A percentile compares a stretch with the other conserved stretches of the same genome.
These are phyloP conservation scores for Drepana arcuata DNA, from an alignment of 1,140 invertebrate genomes.

Conservation along the genomic window DNA sequence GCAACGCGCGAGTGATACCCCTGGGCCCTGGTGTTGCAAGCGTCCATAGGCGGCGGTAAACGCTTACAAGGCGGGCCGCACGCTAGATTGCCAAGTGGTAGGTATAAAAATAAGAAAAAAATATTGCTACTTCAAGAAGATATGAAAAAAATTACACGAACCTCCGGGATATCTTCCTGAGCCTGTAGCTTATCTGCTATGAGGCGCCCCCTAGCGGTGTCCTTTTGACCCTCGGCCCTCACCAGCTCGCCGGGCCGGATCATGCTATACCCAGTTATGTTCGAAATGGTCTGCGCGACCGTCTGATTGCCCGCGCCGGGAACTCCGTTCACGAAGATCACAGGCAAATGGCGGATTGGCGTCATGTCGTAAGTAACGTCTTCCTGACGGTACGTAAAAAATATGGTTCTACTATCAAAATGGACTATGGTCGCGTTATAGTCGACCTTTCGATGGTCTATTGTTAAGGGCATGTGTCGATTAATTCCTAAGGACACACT, in stretches of 20 bases:
- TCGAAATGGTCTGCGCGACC: slow-evolving; percentile 61
- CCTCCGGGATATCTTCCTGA: slow-evolving; percentile 52
- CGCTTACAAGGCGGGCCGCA: too few relatives aligned
- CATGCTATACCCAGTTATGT: slow-evolving; percentile 61
- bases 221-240: slow-evolving; percentile 45
- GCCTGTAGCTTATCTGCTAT: slow-evolving; percentile 53
- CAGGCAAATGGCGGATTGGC: slow-evolving; percentile 54
- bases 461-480: too few relatives aligned
- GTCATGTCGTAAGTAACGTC: slow-evolving; percentile 48
- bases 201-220: slow-evolving; percentile 52
- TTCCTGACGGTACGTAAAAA: slow-evolving; percentile 17
- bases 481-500: too few relatives aligned
- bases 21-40: too few relatives aligned
- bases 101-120: too few relatives aligned
- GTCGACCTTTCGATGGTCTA: too few relatives aligned
- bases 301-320: slow-evolving; percentile 67
- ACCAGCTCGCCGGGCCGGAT: slow-evolving; percentile 59
- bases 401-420: not conserved
- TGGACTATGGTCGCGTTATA: too few relatives aligned
- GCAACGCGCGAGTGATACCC: too few relatives aligned
- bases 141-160: too few relatives aligned
- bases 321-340: slow-evolving; percentile 69
- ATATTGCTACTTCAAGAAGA: too few relatives aligned
- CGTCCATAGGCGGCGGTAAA: too few relatives aligned
- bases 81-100: too few relatives aligned